Evolutionary conservation across 2,113 vertebrate genomes (phyloP), one percentile per base, ranked within the genome.

Genomic region (Cebus imitator): DNA sequence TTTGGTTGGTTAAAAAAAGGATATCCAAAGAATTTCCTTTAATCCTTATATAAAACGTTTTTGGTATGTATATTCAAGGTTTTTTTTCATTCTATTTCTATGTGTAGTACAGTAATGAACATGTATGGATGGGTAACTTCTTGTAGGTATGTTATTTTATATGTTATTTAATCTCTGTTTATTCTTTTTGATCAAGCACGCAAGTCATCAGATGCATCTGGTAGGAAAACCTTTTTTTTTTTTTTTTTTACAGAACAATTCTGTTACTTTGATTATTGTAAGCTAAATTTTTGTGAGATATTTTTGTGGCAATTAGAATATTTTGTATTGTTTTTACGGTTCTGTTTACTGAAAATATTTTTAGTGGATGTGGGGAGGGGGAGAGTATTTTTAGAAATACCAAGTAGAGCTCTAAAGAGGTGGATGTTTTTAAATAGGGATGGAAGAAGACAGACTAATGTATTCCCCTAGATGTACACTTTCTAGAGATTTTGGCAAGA

Each of bases 201-300:
- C 96, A 97, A 96, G 70, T 97, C 97, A 94, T 95, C 97, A 97
- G 97, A 96, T 94, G 97, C 93, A 94, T 97, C 97, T 98, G 97
- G 97, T 97, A 97, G 97, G 95, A 98, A 96, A 96, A 35, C 61
- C 37, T 23, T 86, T 73, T 96, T 48, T 50, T 50, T 50, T 52
- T 52, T 52, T 40, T 40, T 52, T 97, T 98, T 97, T 97, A 97
- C 35, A 94, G 96, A 97, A 87, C 97, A 97, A 97, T 96, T 91
- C 57, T 94, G 68, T 94, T 92, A n/a, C 50, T 95, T 97, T 97
- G 58, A 58, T 95, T 97, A 21, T 75, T 95, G 23, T 97, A 96
- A 94, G 14, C 84, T 94, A 48, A 35, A 48, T 81, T 96, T 88
- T 97, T 92, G 79, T 94, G 82, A 92, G 57, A 27, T 87, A 85